These are phyloP conservation scores for Pantala flavescens DNA, from an alignment of 1,140 invertebrate genomes.

Conservation along the genomic window DNA sequence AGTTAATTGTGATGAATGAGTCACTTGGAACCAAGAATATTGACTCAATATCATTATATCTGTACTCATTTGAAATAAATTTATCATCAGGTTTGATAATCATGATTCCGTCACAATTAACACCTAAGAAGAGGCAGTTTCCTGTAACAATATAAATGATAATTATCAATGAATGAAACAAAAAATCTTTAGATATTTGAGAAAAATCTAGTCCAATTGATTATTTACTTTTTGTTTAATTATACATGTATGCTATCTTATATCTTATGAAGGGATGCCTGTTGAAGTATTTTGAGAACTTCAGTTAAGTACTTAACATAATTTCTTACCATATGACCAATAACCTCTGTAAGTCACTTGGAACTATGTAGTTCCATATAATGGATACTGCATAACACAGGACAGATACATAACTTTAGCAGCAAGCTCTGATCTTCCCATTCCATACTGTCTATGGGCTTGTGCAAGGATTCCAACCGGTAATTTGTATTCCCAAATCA, in stretches of 20 bases:
- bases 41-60: constrained; percentile 79
- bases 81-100: constrained; percentile 83
- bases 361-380: constrained; percentile 90
- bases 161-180: too few species aligned
- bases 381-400: constrained; percentile 93
- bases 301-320: background rate
- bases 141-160: constrained; percentile 27
- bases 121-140: constrained; percentile 60
- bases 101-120: constrained; percentile 84
- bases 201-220: too few species aligned
- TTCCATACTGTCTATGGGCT: constrained; percentile 81
- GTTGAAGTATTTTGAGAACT: too few species aligned
- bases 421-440: constrained; percentile 77
- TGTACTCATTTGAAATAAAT: constrained; percentile 77
- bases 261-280: too few species aligned
- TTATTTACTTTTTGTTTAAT: too few species aligned
- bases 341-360: constrained; percentile 83
- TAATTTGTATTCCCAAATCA: constrained; percentile 21
- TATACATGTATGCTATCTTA: too few species aligned
- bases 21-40: constrained; percentile 85
- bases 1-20: constrained; percentile 75
- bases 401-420: constrained; percentile 90
- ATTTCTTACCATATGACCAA: constrained; percentile 69
- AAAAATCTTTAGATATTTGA: too few species aligned
- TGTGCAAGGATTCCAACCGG: constrained; percentile 72